phyloP scores from a whole-genome alignment of 2,797 vertebrate genomes.

The Tenualosa thibaudeaui region DNA sequence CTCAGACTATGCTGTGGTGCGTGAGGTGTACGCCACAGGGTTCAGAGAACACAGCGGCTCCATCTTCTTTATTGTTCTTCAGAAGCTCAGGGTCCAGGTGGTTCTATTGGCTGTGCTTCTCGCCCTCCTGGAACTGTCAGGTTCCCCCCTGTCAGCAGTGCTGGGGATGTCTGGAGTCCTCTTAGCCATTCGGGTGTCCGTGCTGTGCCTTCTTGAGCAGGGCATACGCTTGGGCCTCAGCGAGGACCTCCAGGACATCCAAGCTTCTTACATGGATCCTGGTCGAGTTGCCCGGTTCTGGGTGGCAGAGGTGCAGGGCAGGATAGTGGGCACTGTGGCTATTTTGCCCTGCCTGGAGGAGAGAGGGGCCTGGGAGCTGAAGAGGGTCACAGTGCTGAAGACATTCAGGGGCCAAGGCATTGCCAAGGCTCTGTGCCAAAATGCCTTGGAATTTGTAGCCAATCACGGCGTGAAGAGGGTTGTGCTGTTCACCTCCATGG shows the following conservation, averaged over 20 bases:
- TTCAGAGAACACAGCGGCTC: conserved; percentile 45
- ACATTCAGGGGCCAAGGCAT: conserved; percentile 38
- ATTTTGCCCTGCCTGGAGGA: conserved; percentile 43
- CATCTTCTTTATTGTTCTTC: conserved; percentile 45
- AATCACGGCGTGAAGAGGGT: conserved; percentile 56
- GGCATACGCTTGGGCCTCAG: conserved; percentile 42
- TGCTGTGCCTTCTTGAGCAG: conserved; percentile 38
- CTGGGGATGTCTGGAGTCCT: conserved; percentile 26
- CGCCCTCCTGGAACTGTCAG: conserved; percentile 14
- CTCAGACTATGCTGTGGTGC: conserved; percentile 47
- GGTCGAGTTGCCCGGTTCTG: conserved; percentile 59
- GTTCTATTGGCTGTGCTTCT: conserved; percentile 32
- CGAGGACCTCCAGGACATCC: conserved; percentile 63
- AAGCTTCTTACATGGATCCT: conserved; percentile 54
- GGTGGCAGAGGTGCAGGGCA: conserved; percentile 59
- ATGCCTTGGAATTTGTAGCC: conserved; percentile 44
- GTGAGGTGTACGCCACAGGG: conserved; percentile 41
- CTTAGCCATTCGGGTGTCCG: conserved; percentile 23
- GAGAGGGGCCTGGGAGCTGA: conserved; percentile 48
- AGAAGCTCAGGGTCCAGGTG: conserved; percentile 41
- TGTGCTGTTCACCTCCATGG: conserved; percentile 50
- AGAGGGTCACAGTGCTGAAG: conserved; percentile 49
- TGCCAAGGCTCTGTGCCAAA: conserved; percentile 42
- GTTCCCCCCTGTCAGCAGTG: conserved; percentile 27
- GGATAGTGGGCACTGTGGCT: conserved; percentile 57